Conservation (phyloP, 2,113 vertebrate species). For the Tenrec ecaudatus region DNA sequence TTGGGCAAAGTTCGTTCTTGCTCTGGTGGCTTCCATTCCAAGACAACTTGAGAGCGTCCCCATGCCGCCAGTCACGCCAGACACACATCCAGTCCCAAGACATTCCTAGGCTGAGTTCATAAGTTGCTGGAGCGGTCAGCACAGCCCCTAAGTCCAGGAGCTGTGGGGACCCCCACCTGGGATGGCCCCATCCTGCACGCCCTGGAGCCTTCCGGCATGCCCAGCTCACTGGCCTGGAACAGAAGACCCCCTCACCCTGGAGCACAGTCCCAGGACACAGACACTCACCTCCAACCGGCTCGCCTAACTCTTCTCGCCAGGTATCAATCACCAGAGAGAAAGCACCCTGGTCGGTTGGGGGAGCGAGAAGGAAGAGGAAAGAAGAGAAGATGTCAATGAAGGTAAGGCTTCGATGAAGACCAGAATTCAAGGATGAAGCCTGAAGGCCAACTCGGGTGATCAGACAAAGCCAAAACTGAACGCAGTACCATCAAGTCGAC, state of each 20-base stretch:
- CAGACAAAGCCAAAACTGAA: no score
- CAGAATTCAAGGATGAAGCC: no score
- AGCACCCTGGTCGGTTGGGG: slow-evolving; percentile 85
- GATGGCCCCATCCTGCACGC: not conserved
- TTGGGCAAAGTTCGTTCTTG: not conserved
- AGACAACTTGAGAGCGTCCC: not conserved
- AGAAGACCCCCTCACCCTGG: rapidly evolving
- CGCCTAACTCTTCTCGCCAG: slow-evolving; percentile 89
- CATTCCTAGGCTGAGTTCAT: no score
- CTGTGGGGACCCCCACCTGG: not conserved
- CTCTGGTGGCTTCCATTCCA: not conserved
- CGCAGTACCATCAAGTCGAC: no score
- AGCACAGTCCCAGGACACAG: not conserved
- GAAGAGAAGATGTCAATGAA: not conserved
- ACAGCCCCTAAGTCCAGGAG: not conserved
- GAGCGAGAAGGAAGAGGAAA: not conserved
- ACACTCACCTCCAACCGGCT: slow-evolving; percentile 88
- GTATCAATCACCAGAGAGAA: slow-evolving; percentile 93
- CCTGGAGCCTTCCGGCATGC: no score
- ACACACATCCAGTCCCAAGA: not conserved
- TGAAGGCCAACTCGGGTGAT: no score
- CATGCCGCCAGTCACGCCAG: no score
- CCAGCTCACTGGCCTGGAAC: not conserved
- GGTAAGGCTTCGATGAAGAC: not conserved
- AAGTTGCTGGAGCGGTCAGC: not conserved